Evolutionary conservation across 1,140 invertebrate genomes (phyloP).

Genomic region (Caenorhabditis inopinata): DNA sequence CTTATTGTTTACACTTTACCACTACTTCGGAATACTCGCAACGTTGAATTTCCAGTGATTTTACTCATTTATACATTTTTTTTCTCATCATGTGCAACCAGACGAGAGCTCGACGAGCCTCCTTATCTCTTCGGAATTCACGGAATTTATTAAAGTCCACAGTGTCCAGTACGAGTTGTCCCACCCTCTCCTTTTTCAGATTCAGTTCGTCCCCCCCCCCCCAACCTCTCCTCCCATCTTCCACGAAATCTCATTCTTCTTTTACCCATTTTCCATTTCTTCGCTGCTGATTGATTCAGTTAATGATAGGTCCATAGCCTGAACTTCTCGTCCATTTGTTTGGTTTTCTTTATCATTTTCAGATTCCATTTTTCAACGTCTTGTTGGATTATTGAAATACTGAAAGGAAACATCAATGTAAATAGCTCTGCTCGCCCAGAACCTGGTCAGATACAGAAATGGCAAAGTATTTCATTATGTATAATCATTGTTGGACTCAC

Average conservation of each 20-base stretch:
- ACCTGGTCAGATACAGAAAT: too few species aligned
- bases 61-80: neutral
- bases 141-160: neutral
- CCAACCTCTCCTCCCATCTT: slow-evolving; percentile 5
- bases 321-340: neutral
- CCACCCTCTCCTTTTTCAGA: neutral
- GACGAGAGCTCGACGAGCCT: neutral
- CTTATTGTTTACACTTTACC: neutral
- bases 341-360: neutral
- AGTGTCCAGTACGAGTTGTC: slow-evolving; percentile 25
- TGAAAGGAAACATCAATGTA: too few species aligned
- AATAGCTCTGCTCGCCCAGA: too few species aligned
- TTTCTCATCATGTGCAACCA: slow-evolving; percentile 9
- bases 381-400: neutral
- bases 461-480: too few species aligned
- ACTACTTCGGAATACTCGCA: neutral
- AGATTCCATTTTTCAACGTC: neutral
- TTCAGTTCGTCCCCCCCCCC: neutral
- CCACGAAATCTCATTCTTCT: slow-evolving; percentile 31
- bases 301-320: neutral
- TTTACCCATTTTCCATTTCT: neutral
- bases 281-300: slow-evolving; percentile 2
- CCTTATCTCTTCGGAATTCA: neutral
- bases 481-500: too few species aligned
- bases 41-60: neutral